Percentiles rank a stretch among this genome's conserved stretches.
phyloP scores from a whole-genome alignment of 2,113 vertebrate species.

The Larimichthys crocea region DNA sequence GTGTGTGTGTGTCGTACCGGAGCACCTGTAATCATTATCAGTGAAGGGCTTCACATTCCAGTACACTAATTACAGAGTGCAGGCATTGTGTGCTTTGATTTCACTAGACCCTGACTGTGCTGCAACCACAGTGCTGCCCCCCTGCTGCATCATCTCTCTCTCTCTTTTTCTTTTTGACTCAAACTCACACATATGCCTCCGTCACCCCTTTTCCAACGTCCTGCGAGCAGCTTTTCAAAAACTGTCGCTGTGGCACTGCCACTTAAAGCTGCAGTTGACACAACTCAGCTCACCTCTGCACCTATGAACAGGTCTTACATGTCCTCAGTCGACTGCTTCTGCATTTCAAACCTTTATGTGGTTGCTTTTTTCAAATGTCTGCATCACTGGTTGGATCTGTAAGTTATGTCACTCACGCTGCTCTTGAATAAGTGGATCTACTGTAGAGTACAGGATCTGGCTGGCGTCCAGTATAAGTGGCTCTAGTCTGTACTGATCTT shows the following conservation, averaged over 20 bases:
- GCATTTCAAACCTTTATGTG: constrained; percentile 1
- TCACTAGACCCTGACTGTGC: constrained; percentile 64
- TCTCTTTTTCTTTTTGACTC: constrained; percentile 22
- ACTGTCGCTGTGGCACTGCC: background rate
- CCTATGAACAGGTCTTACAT: background rate
- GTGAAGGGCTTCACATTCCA: constrained; percentile 68
- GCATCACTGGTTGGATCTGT: constrained; percentile 20
- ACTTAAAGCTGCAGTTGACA: background rate
- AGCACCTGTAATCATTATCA: constrained; percentile 74
- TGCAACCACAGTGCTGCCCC: constrained; percentile 51
- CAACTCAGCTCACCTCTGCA: background rate
- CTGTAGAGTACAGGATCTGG: background rate
- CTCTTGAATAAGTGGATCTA: constrained; percentile 3
- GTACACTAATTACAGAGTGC: constrained; percentile 72
- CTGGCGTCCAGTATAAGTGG: background rate
- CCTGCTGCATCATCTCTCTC: constrained; percentile 39
- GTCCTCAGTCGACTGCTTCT: background rate
- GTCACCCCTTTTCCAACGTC: constrained; percentile 8
- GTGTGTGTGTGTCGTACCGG: constrained; percentile 32
- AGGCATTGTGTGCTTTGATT: constrained; percentile 67
- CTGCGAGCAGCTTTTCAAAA: background rate
- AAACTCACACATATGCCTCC: constrained; percentile 28
- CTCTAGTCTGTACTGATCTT: background rate
- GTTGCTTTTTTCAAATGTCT: constrained; percentile 24
- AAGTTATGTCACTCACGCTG: constrained; percentile 22